Percentiles rank a stretch among this genome's conserved stretches.
Evolutionary conservation across 2,797 vertebrate species (phyloP).

Genomic region (Okamejei kenojei): DNA sequence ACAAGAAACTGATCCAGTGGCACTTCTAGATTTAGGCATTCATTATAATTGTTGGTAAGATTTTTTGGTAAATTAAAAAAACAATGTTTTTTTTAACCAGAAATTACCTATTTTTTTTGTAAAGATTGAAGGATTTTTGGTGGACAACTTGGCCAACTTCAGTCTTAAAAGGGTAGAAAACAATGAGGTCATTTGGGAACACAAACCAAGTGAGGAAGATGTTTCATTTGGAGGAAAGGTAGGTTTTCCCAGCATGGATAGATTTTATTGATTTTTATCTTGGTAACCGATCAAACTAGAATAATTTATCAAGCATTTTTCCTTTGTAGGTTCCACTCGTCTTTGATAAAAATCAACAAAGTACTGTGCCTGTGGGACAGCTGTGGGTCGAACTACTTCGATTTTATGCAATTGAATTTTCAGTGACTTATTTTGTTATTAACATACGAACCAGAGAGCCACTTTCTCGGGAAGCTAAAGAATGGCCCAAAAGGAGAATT

Average conservation of each 20-base stretch:
- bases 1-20: neutral
- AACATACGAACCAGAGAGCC: slow-evolving; percentile 70
- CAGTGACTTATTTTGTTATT: slow-evolving; percentile 76
- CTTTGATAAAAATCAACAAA: slow-evolving; percentile 55
- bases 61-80: neutral
- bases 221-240: slow-evolving; percentile 72
- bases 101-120: slow-evolving; percentile 27
- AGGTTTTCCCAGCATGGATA: slow-evolving; percentile 26
- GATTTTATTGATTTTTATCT: neutral
- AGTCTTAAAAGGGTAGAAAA: slow-evolving; percentile 65
- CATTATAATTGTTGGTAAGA: neutral
- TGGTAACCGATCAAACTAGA: neutral
- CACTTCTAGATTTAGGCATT: neutral
- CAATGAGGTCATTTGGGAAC: slow-evolving; percentile 66
- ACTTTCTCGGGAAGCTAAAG: slow-evolving; percentile 78
- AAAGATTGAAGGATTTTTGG: slow-evolving; percentile 74
- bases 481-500: slow-evolving; percentile 92
- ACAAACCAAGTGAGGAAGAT: slow-evolving; percentile 51
- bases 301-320: slow-evolving; percentile 16
- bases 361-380: slow-evolving; percentile 62
- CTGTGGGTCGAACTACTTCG: slow-evolving; percentile 90
- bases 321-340: slow-evolving; percentile 66
- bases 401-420: slow-evolving; percentile 87
- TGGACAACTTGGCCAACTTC: slow-evolving; percentile 68
- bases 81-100: neutral